phyloP scores from a whole-genome alignment of 2,888 invertebrate genomes.

The Scaeva pyrastri region DNA sequence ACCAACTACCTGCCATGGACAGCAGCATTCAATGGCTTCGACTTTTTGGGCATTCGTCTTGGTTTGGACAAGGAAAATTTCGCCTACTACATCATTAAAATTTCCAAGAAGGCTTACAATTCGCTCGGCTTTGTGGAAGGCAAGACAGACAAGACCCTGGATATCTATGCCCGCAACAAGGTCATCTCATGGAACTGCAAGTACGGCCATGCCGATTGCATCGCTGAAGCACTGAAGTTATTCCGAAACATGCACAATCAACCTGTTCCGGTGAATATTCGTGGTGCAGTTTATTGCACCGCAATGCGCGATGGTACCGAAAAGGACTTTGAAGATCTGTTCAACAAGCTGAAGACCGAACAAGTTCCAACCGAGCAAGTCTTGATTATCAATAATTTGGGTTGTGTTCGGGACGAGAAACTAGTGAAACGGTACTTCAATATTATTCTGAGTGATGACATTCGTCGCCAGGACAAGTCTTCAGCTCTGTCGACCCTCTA shows the following conservation, averaged over 20 bases:
- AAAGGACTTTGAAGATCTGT: constrained; percentile 46
- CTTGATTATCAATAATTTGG: constrained; percentile 87
- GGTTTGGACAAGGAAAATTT: constrained; percentile 61
- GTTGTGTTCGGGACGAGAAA: constrained; percentile 86
- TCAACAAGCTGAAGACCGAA: constrained; percentile 80
- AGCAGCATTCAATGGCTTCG: constrained; percentile 85
- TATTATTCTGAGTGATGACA: constrained; percentile 84
- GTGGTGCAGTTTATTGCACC: constrained; percentile 63
- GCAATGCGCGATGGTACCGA: constrained; percentile 63
- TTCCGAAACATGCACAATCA: constrained; percentile 45
- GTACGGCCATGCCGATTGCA: constrained; percentile 86
- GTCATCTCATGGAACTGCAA: constrained; percentile 87
- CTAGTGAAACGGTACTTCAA: constrained; percentile 85
- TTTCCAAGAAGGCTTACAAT: constrained; percentile 84
- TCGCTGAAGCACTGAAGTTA: constrained; percentile 81
- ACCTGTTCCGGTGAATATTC: constrained; percentile 63
- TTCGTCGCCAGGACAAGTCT: constrained; percentile 82
- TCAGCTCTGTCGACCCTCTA: constrained; percentile 84
- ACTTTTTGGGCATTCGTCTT: constrained; percentile 78
- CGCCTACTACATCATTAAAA: constrained; percentile 82
- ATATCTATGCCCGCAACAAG: constrained; percentile 85
- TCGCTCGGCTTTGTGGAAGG: constrained; percentile 84
- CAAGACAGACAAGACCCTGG: constrained; percentile 84
- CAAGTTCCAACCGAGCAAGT: constrained; percentile 89
- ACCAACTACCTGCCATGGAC: constrained; percentile 90